Conservation (phyloP, 2,113 vertebrate genomes). For the Campylomormyrus tamandua region DNA sequence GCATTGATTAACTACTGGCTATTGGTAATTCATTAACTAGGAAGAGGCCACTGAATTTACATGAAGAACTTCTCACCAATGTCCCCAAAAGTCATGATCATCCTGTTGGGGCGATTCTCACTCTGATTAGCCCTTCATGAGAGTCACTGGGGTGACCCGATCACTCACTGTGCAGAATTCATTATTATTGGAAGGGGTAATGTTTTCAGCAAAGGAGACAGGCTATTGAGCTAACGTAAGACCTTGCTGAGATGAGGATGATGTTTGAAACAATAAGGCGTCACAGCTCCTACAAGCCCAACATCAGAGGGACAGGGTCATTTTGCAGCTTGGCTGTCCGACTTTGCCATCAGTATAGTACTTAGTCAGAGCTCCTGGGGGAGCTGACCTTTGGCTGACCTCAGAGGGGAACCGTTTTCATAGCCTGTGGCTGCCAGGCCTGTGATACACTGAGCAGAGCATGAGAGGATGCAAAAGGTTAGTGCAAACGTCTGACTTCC, state of each 20-base stretch:
- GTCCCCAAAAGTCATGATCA: not conserved
- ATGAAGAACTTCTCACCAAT: not conserved
- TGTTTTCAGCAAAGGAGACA: not conserved
- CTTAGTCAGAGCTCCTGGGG: not conserved
- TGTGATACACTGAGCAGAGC: not conserved
- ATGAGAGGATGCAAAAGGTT: not conserved
- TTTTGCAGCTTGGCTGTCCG: not conserved
- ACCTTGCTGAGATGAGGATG: not conserved
- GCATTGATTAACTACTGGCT: not conserved
- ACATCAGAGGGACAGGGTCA: not conserved
- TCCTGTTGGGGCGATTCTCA: not conserved
- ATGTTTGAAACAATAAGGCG: not conserved
- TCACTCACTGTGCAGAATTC: not conserved
- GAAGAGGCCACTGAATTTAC: not conserved
- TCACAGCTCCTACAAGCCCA: not conserved
- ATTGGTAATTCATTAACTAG: not conserved
- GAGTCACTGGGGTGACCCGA: not conserved
- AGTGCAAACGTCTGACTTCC: not conserved
- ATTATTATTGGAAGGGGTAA: not conserved
- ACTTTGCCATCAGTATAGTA: not conserved
- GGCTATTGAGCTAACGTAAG: not conserved
- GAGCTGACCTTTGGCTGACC: constrained; percentile 11
- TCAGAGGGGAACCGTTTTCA: not conserved
- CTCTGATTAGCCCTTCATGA: not conserved
- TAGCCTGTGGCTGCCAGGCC: not conserved